Conservation (phyloP, 2,797 vertebrate species). For the Phalanger gymnotis region DNA sequence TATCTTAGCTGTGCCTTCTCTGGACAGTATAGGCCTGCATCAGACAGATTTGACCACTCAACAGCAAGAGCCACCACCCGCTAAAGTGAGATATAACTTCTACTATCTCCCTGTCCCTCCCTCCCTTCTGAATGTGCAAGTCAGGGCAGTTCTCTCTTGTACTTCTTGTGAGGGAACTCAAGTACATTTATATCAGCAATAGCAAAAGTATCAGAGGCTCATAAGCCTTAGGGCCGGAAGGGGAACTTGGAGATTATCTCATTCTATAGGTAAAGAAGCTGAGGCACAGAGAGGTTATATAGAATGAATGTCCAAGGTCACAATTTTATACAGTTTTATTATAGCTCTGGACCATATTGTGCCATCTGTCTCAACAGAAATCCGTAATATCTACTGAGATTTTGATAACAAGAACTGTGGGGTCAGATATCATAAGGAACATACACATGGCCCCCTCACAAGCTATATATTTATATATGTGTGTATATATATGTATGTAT, state of each 20-base stretch:
- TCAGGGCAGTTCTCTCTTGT: neutral
- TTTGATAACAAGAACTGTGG: neutral
- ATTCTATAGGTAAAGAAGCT: neutral
- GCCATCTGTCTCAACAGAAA: constrained; percentile 22
- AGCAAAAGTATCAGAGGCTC: neutral
- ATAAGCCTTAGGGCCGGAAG: neutral
- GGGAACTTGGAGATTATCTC: neutral
- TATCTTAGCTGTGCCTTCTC: neutral
- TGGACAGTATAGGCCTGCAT: neutral
- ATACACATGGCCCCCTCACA: too few relatives aligned
- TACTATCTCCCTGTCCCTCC: neutral
- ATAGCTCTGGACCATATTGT: constrained; percentile 6
- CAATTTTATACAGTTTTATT: neutral
- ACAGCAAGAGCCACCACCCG: neutral
- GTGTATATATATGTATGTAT: too few relatives aligned
- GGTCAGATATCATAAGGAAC: neutral
- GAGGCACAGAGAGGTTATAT: neutral
- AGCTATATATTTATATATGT: too few relatives aligned
- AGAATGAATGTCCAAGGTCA: neutral
- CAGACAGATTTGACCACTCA: neutral
- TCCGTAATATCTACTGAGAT: constrained; percentile 22
- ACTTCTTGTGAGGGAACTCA: neutral
- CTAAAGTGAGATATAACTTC: neutral
- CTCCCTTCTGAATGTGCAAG: neutral
- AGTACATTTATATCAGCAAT: neutral